phyloP scores from a whole-genome alignment of 30 jellyfish, hydroid and myxozoan species.

The Nemopilema nomurai region DNA sequence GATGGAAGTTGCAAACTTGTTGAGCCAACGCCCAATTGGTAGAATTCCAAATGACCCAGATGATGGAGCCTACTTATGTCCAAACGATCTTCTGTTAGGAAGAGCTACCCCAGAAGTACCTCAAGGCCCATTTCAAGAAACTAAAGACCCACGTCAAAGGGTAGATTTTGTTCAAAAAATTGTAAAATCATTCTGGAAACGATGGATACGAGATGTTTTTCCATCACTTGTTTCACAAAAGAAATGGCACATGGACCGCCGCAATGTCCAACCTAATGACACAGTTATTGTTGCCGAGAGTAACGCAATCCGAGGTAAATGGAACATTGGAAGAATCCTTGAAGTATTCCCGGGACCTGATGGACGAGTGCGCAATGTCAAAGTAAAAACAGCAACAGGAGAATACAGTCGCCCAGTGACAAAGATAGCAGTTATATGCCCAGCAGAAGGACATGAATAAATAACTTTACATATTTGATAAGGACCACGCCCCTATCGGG shows the following conservation, averaged over 20 bases:
- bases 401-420: slow-evolving; percentile 67
- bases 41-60: slow-evolving; percentile 77
- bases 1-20: slow-evolving; percentile 59
- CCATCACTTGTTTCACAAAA: slow-evolving; percentile 54
- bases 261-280: slow-evolving; percentile 59
- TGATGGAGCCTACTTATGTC: slow-evolving; percentile 83
- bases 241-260: slow-evolving; percentile 58
- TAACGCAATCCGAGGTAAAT: slow-evolving; percentile 72
- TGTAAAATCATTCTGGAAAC: slow-evolving; percentile 59
- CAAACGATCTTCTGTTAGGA: slow-evolving; percentile 74
- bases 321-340: slow-evolving; percentile 57
- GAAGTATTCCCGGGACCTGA: slow-evolving; percentile 72
- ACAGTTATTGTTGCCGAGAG: slow-evolving; percentile 39
- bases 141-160: slow-evolving; percentile 52
- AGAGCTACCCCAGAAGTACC: slow-evolving; percentile 78
- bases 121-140: slow-evolving; percentile 80
- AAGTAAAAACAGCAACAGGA: slow-evolving; percentile 63
- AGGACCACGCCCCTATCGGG: slow-evolving; percentile 45
- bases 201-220: slow-evolving; percentile 72
- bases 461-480: slow-evolving; percentile 18
- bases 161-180: slow-evolving; percentile 66
- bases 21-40: slow-evolving; percentile 74
- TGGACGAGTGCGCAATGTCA: slow-evolving; percentile 62
- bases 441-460: slow-evolving; percentile 31
- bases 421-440: slow-evolving; percentile 61